phyloP scores from a whole-genome alignment of 2,797 vertebrate species.

The Cuculus canorus region DNA sequence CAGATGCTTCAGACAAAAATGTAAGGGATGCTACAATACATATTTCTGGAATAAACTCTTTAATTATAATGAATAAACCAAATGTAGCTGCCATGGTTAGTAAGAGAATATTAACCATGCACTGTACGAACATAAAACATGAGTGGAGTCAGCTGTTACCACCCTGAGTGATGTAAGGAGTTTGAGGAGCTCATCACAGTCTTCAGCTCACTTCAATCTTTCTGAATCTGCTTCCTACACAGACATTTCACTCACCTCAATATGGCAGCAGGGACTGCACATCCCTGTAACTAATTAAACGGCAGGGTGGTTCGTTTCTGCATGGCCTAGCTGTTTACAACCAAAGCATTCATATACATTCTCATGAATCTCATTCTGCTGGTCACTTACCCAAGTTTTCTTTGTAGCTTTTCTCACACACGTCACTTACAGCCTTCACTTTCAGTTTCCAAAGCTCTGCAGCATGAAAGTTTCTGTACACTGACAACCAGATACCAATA shows the following conservation, averaged over 20 bases:
- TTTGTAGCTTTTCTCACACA: neutral
- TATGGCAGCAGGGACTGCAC: neutral
- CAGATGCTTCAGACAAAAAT: constrained; percentile 61
- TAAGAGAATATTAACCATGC: constrained; percentile 8
- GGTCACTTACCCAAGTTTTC: neutral
- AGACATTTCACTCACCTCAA: neutral
- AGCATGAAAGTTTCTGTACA: neutral
- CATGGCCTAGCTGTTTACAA: neutral
- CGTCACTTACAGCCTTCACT: neutral
- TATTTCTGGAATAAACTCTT: constrained; percentile 30
- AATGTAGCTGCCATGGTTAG: neutral
- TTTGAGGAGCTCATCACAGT: neutral
- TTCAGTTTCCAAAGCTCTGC: constrained; percentile 15
- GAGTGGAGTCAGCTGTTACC: constrained; percentile 31
- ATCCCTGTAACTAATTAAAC: neutral
- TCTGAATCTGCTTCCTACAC: neutral
- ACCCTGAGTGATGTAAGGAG: neutral
- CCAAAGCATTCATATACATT: neutral
- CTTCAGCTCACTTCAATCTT: neutral
- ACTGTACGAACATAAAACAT: neutral
- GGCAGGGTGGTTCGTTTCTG: neutral
- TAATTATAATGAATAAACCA: constrained; percentile 41
- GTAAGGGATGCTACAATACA: neutral
- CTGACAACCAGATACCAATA: neutral
- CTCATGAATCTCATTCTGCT: neutral